phyloP scores from a whole-genome alignment of 2,113 vertebrate genomes.

The Bufo gargarizans region DNA sequence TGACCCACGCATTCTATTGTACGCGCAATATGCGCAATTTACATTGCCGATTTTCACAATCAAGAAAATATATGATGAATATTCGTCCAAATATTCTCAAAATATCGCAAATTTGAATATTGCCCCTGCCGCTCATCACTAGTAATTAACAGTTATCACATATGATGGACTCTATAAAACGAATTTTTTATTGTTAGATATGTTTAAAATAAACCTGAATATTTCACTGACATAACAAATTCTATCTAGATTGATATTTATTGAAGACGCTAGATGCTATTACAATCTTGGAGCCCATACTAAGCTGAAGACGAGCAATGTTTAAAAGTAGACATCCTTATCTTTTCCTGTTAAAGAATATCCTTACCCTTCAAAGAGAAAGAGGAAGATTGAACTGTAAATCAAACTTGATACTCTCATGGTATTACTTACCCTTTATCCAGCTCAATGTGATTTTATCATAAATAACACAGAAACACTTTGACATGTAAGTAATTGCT shows the following conservation, averaged over 20 bases:
- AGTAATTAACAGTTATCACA: no score
- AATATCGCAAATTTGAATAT: no score
- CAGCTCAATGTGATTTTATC: constrained; percentile 27
- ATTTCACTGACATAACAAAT: background rate
- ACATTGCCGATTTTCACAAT: no score
- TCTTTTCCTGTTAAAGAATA: constrained; percentile 1
- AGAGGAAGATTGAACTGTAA: constrained; percentile 18
- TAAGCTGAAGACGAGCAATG: background rate
- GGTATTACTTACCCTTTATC: constrained; percentile 23
- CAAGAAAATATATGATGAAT: no score
- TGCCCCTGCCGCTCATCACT: no score
- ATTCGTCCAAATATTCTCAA: no score
- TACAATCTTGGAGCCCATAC: background rate
- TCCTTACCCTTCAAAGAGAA: background rate
- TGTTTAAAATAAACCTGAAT: background rate
- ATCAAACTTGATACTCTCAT: constrained; percentile 13
- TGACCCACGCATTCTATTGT: no score
- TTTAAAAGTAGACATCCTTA: background rate
- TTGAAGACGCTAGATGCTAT: background rate
- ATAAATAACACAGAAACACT: constrained; percentile 27
- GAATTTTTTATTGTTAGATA: background rate
- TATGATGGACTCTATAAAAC: background rate
- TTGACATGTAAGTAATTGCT: constrained; percentile 34
- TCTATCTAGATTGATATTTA: background rate
- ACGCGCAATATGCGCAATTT: no score